These are phyloP conservation scores for Gymnoscopelus braueri DNA, from an alignment of 2,797 vertebrate species.

Conservation along the genomic window DNA sequence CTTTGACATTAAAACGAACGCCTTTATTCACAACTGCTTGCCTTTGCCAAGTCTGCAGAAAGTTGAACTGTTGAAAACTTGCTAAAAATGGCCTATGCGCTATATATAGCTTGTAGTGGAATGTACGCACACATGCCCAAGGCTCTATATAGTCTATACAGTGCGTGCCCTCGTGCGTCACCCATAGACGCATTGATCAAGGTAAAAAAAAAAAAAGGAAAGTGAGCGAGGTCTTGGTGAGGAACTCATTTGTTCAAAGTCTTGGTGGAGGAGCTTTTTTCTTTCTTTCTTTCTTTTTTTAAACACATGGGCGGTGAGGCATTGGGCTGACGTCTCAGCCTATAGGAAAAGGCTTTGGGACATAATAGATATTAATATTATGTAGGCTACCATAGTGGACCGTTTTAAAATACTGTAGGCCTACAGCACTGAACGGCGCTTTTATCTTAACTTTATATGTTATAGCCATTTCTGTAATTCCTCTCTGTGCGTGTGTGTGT, in stretches of 20 bases:
- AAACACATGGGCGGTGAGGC: constrained; percentile 50
- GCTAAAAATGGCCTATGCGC: constrained; percentile 49
- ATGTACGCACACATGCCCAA: constrained; percentile 54
- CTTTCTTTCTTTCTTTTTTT: constrained; percentile 42
- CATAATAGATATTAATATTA: too few species aligned
- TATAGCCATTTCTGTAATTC: too few species aligned
- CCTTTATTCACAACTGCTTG: too few species aligned
- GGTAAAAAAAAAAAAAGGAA: constrained; percentile 4
- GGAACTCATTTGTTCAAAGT: constrained; percentile 69
- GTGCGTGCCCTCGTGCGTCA: constrained; percentile 57
- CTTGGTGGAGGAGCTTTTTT: constrained; percentile 34
- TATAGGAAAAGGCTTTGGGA: constrained; percentile 6
- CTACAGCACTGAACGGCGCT: too few species aligned
- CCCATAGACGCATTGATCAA: constrained; percentile 57
- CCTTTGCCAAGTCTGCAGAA: not conserved
- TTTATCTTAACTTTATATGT: too few species aligned
- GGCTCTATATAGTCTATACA: constrained; percentile 16
- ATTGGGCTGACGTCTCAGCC: constrained; percentile 47
- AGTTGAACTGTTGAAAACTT: constrained; percentile 5
- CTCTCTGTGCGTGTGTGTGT: too few species aligned
- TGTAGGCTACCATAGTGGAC: too few species aligned
- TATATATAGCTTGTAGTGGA: constrained; percentile 64
- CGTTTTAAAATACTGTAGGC: too few species aligned
- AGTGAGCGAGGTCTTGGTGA: constrained; percentile 62
- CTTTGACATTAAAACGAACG: too few species aligned